Evolutionary conservation across 2,888 invertebrate genomes (phyloP), one percentile per base, ranked within the genome.

Genomic region (Drosophila prostipennis): DNA sequence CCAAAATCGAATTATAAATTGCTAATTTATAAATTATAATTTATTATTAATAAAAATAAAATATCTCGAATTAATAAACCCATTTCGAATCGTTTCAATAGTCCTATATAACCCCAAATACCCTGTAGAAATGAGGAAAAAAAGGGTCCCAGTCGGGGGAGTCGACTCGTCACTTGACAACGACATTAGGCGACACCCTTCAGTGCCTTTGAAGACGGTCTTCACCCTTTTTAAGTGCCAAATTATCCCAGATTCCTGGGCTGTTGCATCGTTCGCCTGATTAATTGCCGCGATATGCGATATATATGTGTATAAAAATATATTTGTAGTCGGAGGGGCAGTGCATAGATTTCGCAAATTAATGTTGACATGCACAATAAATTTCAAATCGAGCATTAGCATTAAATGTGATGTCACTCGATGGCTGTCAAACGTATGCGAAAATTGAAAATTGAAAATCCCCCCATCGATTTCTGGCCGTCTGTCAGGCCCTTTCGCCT

Each of bases 301-400:
- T 26, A 26, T 6, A 26, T 26, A 26, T 26, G 26, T 32, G 10
- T 59, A 80, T 64, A 75, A 5, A 34, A 13, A 36, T 36, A 19
- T 65, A 56, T n/a, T 34, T 11, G n/a, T 6, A 23, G 65, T 74
- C 58, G 74, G 23, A 26, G 19, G 23, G 29, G n/a, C 55, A 14
- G 6, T 34, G 45, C 43, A 36, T 36, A 34, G 65, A 79, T 76
- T 71, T 71, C 57, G 53, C 72, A 77, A 76, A 84, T 85, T 79
- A 75, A 78, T 87, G 87, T 82, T 82, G 82, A 85, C 83, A 85
- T 78, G 78, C 72, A 78, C 80, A 85, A 87, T 85, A 87, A 79
- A 83, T 85, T 84, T 76, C 73, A 79, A 77, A 79, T 73, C 77
- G 78, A 78, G 72, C 77, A 82, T 81, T 87, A 76, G 72, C 79